Percentiles rank a stretch among this genome's conserved stretches.
phyloP scores from a whole-genome alignment of 1,140 invertebrate species.

The Bombus ignitus region DNA sequence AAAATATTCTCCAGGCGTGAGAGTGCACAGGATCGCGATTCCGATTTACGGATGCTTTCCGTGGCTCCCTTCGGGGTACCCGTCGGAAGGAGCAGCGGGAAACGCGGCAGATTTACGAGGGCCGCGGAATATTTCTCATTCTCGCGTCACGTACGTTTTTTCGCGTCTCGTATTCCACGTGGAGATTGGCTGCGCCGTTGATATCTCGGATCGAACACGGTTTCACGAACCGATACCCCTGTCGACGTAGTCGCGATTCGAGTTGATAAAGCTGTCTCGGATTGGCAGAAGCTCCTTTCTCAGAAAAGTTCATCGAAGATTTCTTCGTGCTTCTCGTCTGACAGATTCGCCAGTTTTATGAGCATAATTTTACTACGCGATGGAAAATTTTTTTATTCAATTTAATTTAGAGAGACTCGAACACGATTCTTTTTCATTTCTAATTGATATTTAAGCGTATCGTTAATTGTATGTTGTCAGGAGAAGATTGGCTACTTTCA shows the following conservation, averaged over 20 bases:
- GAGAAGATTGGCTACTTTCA: too few species aligned
- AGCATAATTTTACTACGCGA: too few species aligned
- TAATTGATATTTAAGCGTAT: too few species aligned
- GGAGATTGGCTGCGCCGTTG: slow-evolving; percentile 10
- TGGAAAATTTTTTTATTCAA: too few species aligned
- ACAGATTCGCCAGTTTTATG: too few species aligned
- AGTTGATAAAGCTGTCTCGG: not conserved
- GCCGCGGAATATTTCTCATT: slow-evolving; percentile 15
- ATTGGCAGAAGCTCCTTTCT: not conserved
- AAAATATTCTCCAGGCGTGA: not conserved
- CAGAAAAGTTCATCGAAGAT: not conserved
- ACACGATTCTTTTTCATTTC: too few species aligned
- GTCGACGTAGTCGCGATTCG: not conserved
- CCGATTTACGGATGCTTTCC: too few species aligned
- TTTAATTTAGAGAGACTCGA: too few species aligned
- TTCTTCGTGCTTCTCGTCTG: not conserved
- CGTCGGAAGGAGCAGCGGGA: not conserved
- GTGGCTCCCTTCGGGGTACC: not conserved
- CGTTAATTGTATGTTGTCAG: too few species aligned
- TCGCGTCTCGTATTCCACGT: not conserved
- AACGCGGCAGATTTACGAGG: slow-evolving; percentile 37
- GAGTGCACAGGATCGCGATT: too few species aligned
- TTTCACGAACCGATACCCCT: not conserved
- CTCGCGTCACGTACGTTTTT: not conserved
- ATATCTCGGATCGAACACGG: too few species aligned